phyloP scores from a whole-genome alignment of 2,797 vertebrate genomes.

The Oceanodroma leucorhoa region DNA sequence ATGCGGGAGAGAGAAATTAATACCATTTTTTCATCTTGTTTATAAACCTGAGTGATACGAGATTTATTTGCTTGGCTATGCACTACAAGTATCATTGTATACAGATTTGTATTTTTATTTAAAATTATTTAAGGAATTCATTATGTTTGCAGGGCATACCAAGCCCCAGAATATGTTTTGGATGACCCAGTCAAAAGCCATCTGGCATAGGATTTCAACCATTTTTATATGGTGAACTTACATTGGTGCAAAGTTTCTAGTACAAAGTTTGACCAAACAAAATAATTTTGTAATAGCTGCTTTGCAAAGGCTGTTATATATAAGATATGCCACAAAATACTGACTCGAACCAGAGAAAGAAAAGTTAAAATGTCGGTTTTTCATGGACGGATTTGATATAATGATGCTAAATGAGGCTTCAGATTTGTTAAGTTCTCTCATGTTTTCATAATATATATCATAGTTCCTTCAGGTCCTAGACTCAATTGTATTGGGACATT shows the following conservation, averaged over 20 bases:
- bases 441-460: neutral
- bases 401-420: neutral
- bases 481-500: neutral
- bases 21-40: slow-evolving; percentile 18
- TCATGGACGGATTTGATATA: neutral
- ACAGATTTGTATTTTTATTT: slow-evolving; percentile 35
- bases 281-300: neutral
- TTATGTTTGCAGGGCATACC: slow-evolving; percentile 8
- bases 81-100: slow-evolving; percentile 22
- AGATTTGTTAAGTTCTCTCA: neutral
- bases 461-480: neutral
- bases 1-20: neutral
- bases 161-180: slow-evolving; percentile 35
- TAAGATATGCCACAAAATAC: neutral
- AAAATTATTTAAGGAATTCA: slow-evolving; percentile 7
- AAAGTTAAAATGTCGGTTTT: neutral
- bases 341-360: neutral
- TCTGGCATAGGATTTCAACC: neutral
- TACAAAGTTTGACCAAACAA: neutral
- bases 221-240: neutral
- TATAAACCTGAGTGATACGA: slow-evolving; percentile 41
- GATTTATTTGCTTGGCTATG: slow-evolving; percentile 54
- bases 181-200: slow-evolving; percentile 40
- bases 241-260: neutral
- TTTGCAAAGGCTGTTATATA: neutral